These are phyloP conservation scores for Protonemura montana DNA, from an alignment of 2,888 invertebrate genomes.

Conservation along the genomic window DNA sequence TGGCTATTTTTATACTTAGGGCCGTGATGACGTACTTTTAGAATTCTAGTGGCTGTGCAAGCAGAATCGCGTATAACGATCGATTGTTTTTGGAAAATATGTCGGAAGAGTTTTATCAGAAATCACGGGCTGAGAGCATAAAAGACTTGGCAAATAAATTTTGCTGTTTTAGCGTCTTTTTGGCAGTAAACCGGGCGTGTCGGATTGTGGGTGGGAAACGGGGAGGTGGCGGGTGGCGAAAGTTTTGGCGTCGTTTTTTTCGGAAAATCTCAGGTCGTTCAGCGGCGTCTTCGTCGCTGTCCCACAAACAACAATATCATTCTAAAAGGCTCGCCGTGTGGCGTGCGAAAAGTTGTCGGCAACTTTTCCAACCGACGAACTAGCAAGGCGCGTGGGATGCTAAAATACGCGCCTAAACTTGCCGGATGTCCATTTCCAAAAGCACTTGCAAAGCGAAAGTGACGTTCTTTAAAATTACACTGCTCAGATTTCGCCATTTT, in stretches of 20 bases:
- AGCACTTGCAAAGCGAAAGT: constrained; percentile 4
- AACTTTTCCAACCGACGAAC: background rate
- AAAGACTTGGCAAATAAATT: background rate
- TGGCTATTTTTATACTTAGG: too few species aligned
- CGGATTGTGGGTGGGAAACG: background rate
- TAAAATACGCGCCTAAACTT: background rate
- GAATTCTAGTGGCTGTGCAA: too few species aligned
- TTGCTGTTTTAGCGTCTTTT: background rate
- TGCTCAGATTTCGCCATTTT: background rate
- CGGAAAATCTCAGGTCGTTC: constrained; percentile 24
- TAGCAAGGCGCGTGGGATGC: background rate
- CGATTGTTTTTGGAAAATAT: background rate
- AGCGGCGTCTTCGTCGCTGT: background rate
- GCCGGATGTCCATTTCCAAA: background rate
- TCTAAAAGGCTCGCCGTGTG: background rate
- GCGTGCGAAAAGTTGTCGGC: background rate
- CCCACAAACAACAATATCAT: constrained; percentile 12
- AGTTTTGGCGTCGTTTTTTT: constrained; percentile 1
- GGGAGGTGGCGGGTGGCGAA: background rate
- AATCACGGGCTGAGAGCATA: background rate
- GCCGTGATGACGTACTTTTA: too few species aligned
- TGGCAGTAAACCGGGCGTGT: background rate
- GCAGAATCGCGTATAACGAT: background rate
- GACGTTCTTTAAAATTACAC: background rate
- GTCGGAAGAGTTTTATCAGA: background rate